Conservation (phyloP, 2,113 vertebrate species). For the Phycodurus eques region DNA sequence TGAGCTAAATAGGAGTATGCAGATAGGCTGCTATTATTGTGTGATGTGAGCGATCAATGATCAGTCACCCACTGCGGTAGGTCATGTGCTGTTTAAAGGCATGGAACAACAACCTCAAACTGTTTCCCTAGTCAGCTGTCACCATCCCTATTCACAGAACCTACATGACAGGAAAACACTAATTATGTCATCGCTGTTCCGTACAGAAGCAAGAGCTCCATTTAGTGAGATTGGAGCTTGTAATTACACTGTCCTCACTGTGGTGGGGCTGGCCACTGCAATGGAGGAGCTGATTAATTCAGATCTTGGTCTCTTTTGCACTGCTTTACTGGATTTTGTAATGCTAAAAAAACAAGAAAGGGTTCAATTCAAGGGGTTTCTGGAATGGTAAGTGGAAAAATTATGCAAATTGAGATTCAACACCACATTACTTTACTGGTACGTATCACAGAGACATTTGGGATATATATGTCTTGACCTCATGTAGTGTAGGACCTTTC, state of each 20-base stretch:
- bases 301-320: constrained; percentile 35
- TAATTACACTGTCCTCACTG: constrained; percentile 59
- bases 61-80: constrained; percentile 31
- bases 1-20: constrained; percentile 4
- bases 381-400: background rate
- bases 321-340: constrained; percentile 9
- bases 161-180: constrained; percentile 56
- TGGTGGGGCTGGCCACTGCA: constrained; percentile 38
- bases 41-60: background rate
- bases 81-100: constrained; percentile 45
- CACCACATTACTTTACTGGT: too few relatives aligned
- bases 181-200: constrained; percentile 61
- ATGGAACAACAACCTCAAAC: constrained; percentile 40
- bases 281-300: constrained; percentile 49
- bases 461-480: too few relatives aligned
- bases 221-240: constrained; percentile 58
- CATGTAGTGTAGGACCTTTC: too few relatives aligned
- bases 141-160: constrained; percentile 45
- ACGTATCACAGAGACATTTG: too few relatives aligned
- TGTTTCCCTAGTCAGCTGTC: constrained; percentile 51
- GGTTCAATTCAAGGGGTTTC: background rate
- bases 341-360: background rate
- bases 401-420: background rate
- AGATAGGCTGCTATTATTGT: constrained; percentile 19
- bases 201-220: constrained; percentile 37